A percentile compares a stretch with the other conserved stretches of the same genome.
Conservation (phyloP, 2,113 vertebrate genomes). For the Cololabis saira region DNA sequence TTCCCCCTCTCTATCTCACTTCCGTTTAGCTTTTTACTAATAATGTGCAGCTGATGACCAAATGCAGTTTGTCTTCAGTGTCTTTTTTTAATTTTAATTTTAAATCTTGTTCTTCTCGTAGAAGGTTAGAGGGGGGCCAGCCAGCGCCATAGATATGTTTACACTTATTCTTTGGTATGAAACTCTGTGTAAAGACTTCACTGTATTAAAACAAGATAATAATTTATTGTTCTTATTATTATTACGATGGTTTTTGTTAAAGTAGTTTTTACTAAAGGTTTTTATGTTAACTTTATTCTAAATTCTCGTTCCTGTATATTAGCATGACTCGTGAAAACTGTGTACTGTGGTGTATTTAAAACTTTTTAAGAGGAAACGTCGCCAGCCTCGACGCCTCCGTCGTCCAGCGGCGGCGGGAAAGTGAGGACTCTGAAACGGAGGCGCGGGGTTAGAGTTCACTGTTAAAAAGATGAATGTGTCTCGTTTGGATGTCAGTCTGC, state of each 20-base stretch:
- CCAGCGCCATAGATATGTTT: slow-evolving; percentile 88
- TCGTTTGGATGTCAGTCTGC: neutral
- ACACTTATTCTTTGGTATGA: slow-evolving; percentile 87
- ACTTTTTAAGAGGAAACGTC: slow-evolving; percentile 81
- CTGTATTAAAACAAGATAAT: slow-evolving; percentile 91
- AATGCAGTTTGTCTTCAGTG: slow-evolving; percentile 56
- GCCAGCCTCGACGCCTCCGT: slow-evolving; percentile 61
- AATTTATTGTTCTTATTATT: slow-evolving; percentile 63
- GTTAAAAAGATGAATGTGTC: slow-evolving; percentile 25
- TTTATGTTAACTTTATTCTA: slow-evolving; percentile 71
- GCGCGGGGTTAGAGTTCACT: neutral
- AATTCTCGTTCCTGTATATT: slow-evolving; percentile 87
- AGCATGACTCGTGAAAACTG: slow-evolving; percentile 91
- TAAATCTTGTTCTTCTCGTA: neutral
- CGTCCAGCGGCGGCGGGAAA: slow-evolving; percentile 39
- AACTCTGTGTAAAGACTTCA: slow-evolving; percentile 83
- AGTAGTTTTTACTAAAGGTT: slow-evolving; percentile 70
- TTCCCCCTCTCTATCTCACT: slow-evolving; percentile 56
- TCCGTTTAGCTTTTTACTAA: slow-evolving; percentile 46
- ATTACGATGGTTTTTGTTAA: slow-evolving; percentile 55
- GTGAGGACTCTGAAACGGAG: neutral
- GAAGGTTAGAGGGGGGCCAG: slow-evolving; percentile 75
- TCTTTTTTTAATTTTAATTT: slow-evolving; percentile 11
- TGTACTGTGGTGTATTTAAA: slow-evolving; percentile 91
- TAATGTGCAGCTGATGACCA: slow-evolving; percentile 75